Base-by-base conservation (phyloP, 2,888 invertebrate genomes). In the Diabrotica balteata region DNA sequence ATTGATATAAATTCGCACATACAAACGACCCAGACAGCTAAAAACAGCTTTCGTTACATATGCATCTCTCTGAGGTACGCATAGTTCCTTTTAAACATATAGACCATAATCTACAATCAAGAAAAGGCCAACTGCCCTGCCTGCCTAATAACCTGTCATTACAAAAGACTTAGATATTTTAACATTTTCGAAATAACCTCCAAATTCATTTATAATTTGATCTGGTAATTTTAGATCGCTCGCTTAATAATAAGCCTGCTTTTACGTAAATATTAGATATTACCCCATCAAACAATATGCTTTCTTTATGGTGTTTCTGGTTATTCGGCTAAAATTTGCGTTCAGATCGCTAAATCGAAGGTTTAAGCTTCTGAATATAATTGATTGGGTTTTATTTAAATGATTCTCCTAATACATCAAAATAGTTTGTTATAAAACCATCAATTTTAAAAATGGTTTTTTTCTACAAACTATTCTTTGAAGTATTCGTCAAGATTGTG, bases 201-300 rank as follows among this genome's bases (percentile, higher is more conserved):
- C 78, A 82, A 82, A 82, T 82, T 82, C 81, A 79, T 82, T 81
- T 82, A 81, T 81, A 81, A 82, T 82, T 81, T 77, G 77, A 75
- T 71, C 74, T 71, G 65, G 75, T 77, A 76, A 76, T 70, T 69
- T 66, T 42, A 69, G 63, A 69, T 66, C 70, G 69, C 67, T 69
- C 52, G 64, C 59, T 69, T 77, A 76, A 76, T 76, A 66, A 70
- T 72, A 72, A 73, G 72, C 68, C 32, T 73, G 63, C 60, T 45
- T 54, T 62, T 66, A 71, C 69, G 60, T 66, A 72, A 73, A 73
- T 69, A 68, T 70, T 63, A 70, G 66, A 58, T 58, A 72, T 70
- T 72, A 73, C 69, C 42, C 68, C 69, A 66, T 67, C 60, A 70
- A 68, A 67, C 71, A 68, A 70, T 73, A 73, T 70, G 63, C 59